Percentiles rank a stretch among this genome's conserved stretches.
Conservation (phyloP, 2,113 vertebrate genomes). For the Charadrius vociferus region DNA sequence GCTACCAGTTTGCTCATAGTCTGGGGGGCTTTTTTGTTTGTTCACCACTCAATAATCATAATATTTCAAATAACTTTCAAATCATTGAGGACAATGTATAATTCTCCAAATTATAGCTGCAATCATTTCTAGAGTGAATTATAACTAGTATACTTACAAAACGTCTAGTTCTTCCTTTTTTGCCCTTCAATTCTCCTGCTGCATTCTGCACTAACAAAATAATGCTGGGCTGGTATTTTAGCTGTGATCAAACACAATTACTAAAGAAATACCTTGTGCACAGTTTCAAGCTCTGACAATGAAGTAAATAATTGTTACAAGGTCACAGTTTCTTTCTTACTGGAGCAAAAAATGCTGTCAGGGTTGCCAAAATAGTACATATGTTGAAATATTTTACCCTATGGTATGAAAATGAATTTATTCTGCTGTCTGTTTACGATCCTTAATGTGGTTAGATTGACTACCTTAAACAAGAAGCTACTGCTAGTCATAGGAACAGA, state of each 20-base stretch:
- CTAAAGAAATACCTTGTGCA: neutral
- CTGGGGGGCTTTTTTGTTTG: neutral
- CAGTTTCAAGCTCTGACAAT: neutral
- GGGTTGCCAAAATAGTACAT: neutral
- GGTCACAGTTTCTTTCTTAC: neutral
- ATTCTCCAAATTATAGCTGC: neutral
- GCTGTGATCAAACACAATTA: neutral
- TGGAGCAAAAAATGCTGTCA: neutral
- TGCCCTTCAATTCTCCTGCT: neutral
- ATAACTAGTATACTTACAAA: neutral
- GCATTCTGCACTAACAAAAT: neutral
- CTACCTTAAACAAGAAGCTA: neutral
- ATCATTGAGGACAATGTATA: neutral
- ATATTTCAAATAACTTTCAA: neutral
- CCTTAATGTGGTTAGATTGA: neutral
- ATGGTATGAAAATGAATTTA: neutral
- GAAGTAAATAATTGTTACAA: neutral
- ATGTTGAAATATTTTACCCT: neutral
- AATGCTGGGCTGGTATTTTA: neutral
- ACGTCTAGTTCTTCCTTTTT: neutral
- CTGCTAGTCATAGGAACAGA: neutral
- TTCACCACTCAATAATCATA: neutral
- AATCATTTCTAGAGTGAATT: neutral
- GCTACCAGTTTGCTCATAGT: neutral
- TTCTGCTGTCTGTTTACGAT: neutral